Percentiles rank a stretch among this genome's conserved stretches.
These are phyloP conservation scores for Gobionotothen gibberifrons DNA, from an alignment of 2,797 vertebrate species.

Conservation along the genomic window DNA sequence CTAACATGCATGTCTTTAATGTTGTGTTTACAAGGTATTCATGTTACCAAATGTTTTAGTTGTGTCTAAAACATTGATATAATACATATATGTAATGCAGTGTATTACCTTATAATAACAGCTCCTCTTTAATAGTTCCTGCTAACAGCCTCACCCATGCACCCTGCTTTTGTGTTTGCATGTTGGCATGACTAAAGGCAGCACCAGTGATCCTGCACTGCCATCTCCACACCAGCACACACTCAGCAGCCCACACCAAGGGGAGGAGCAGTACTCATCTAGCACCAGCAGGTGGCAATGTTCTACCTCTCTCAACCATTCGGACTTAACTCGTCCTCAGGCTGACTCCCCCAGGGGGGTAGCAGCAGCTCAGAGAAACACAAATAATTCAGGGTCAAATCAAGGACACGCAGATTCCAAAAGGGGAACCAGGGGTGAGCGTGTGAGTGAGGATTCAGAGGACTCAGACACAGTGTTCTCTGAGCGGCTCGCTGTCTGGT, in stretches of 20 bases:
- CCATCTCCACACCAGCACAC: conserved; percentile 56
- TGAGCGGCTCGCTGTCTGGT: conserved; percentile 56
- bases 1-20: conserved; percentile 15
- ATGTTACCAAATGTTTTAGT: background rate
- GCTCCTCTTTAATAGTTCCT: conserved; percentile 32
- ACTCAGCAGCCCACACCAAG: conserved; percentile 44
- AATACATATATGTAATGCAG: conserved; percentile 4
- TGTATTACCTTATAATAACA: conserved; percentile 41
- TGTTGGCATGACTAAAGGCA: conserved; percentile 83
- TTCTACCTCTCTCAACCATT: conserved; percentile 59
- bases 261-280: conserved; percentile 53
- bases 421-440: conserved; percentile 61
- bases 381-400: conserved; percentile 65
- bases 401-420: conserved; percentile 66
- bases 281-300: conserved; percentile 68
- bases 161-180: conserved; percentile 85
- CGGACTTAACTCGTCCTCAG: conserved; percentile 51
- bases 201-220: conserved; percentile 53
- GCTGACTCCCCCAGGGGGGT: conserved; percentile 49
- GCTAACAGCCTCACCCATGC: conserved; percentile 66
- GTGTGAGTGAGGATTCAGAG: conserved; percentile 71
- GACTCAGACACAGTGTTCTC: conserved; percentile 67
- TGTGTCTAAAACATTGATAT: conserved; percentile 17
- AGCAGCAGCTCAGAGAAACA: conserved; percentile 53
- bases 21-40: background rate